A percentile compares a stretch with the other conserved stretches of the same genome.
phyloP scores from a whole-genome alignment of 2,113 vertebrate genomes.

The Miniopterus natalensis region DNA sequence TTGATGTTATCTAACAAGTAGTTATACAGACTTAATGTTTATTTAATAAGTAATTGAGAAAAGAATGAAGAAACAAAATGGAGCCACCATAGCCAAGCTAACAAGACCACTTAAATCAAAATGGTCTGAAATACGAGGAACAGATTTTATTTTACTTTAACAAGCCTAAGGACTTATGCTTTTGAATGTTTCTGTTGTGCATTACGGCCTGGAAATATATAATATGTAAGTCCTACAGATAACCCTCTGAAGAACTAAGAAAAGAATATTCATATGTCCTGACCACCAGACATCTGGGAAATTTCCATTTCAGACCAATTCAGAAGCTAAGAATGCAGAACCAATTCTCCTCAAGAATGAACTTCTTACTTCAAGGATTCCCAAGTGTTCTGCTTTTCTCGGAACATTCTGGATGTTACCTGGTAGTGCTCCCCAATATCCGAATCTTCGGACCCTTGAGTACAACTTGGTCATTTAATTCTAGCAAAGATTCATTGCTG shows the following conservation, averaged over 20 bases:
- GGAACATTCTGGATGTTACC: background rate
- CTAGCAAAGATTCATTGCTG: background rate
- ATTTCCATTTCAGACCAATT: background rate
- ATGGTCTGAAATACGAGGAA: background rate
- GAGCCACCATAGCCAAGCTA: background rate
- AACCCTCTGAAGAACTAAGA: background rate
- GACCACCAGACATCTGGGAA: background rate
- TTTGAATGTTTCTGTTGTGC: background rate
- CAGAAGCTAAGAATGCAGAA: background rate
- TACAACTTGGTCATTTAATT: background rate
- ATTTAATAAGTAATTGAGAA: background rate
- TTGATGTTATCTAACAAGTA: constrained; percentile 22
- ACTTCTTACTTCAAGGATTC: background rate
- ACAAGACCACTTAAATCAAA: background rate
- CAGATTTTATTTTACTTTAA: background rate
- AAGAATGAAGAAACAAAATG: background rate
- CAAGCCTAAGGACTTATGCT: background rate
- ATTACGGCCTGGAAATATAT: background rate
- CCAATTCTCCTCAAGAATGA: background rate
- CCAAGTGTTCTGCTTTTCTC: background rate
- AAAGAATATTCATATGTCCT: background rate
- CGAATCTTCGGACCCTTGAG: background rate
- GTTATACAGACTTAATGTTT: background rate
- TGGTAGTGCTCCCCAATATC: no score
- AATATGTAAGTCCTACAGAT: background rate